Evolutionary conservation across 2,797 vertebrate genomes (phyloP).

Genomic region (Fratercula arctica): DNA sequence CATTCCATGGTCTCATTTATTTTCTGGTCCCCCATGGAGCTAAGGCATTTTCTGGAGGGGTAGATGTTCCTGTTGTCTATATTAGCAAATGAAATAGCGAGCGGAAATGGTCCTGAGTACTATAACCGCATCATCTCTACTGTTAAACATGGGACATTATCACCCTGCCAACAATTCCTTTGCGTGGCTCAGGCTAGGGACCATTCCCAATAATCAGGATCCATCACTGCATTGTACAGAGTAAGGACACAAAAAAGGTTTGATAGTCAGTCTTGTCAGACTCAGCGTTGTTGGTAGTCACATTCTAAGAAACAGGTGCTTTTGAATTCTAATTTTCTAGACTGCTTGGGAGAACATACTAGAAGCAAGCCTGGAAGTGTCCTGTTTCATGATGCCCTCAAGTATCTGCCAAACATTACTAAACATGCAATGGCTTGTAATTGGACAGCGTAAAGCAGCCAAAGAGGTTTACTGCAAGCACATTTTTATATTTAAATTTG

Average conservation of each 20-base stretch:
- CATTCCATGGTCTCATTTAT: not conserved
- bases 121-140: not conserved
- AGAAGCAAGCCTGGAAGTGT: not conserved
- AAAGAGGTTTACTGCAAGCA: not conserved
- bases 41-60: not conserved
- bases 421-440: not conserved
- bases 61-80: not conserved
- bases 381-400: not conserved
- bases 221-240: not conserved
- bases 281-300: not conserved
- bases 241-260: not conserved
- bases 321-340: not conserved
- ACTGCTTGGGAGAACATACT: not conserved
- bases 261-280: not conserved
- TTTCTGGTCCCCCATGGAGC: not conserved
- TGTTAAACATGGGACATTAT: not conserved
- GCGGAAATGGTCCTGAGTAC: not conserved
- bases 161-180: not conserved
- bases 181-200: not conserved
- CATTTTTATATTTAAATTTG: not conserved
- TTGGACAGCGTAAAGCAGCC: not conserved
- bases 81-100: not conserved
- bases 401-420: not conserved
- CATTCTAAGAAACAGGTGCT: not conserved
- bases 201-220: not conserved